A percentile compares a stretch with the other conserved stretches of the same genome.
These are phyloP conservation scores for Pristionchus arcanus DNA, from an alignment of 2,888 invertebrate genomes.

Conservation along the genomic window DNA sequence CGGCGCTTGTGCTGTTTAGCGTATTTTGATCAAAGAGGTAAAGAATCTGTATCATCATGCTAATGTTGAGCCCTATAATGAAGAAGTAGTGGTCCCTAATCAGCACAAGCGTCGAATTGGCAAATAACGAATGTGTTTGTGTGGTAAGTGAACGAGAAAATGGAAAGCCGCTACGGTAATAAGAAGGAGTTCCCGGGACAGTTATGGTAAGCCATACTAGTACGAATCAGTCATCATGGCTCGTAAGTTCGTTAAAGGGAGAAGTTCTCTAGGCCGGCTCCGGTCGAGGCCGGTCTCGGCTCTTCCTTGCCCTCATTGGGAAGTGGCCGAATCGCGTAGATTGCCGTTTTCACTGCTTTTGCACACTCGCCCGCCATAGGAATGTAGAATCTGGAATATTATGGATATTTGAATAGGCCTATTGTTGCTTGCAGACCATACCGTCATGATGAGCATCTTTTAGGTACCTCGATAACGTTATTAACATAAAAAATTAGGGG, in stretches of 20 bases:
- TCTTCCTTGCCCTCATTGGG: slow-evolving; percentile 55
- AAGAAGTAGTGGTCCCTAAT: no score
- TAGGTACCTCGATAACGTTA: no score
- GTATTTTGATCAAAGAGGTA: no score
- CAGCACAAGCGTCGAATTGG: no score
- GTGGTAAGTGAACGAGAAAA: background rate
- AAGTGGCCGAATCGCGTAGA: slow-evolving; percentile 70
- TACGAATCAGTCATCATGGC: background rate
- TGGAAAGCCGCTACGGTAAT: background rate
- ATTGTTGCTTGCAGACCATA: no score
- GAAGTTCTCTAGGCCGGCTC: slow-evolving; percentile 28
- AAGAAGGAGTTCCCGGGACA: background rate
- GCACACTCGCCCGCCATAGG: slow-evolving; percentile 78
- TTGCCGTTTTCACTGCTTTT: slow-evolving; percentile 77
- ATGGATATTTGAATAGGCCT: background rate
- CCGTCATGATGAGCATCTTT: no score
- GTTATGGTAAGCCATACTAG: background rate
- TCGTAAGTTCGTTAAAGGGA: background rate
- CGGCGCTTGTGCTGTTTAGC: no score
- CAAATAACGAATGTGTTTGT: no score
- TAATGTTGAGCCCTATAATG: no score
- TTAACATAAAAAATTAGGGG: no score
- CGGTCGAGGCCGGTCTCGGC: background rate
- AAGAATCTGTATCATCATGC: no score
- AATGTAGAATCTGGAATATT: slow-evolving; percentile 69